phyloP scores from a whole-genome alignment of 2,113 vertebrate species.

The Lontra canadensis region DNA sequence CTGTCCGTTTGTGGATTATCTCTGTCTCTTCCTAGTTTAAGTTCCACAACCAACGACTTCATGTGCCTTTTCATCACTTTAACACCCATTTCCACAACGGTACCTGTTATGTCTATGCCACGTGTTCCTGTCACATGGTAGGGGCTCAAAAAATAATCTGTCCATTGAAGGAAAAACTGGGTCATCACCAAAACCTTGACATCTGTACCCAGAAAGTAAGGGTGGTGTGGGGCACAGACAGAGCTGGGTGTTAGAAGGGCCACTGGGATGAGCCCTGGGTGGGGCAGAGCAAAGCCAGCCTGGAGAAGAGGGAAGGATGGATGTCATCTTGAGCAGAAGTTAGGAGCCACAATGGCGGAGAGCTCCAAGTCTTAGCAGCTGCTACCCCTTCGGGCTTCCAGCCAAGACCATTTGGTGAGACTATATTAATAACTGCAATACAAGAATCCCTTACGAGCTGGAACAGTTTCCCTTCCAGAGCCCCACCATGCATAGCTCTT shows the following conservation, averaged over 20 bases:
- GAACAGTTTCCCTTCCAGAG: background rate
- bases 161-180: background rate
- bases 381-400: background rate
- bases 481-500: background rate
- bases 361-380: background rate
- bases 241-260: fast-evolving
- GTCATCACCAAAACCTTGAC: background rate
- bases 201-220: background rate
- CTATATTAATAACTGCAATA: background rate
- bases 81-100: background rate
- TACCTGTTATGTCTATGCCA: background rate
- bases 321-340: background rate
- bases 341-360: background rate
- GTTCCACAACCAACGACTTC: background rate
- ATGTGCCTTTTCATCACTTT: background rate
- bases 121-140: background rate
- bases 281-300: background rate
- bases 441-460: background rate
- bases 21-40: background rate
- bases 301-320: background rate
- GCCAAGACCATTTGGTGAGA: constrained; percentile 41
- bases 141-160: background rate
- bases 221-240: background rate
- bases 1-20: background rate
- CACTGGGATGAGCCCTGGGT: background rate